phyloP scores from a whole-genome alignment of 2,113 vertebrate species.

The Meles meles region DNA sequence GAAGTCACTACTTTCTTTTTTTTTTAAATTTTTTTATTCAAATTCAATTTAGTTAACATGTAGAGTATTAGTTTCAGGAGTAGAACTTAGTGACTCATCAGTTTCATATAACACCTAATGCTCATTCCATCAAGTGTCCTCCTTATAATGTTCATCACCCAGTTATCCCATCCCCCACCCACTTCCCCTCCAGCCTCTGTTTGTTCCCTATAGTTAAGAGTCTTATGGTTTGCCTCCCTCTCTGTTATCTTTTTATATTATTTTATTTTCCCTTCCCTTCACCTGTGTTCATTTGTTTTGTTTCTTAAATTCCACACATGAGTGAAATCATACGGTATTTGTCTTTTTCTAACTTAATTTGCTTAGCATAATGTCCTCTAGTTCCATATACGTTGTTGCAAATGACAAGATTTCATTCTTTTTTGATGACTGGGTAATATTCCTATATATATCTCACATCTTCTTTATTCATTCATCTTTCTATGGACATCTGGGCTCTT shows the following conservation, averaged over 20 bases:
- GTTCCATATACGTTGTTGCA: not conserved
- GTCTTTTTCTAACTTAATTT: not conserved
- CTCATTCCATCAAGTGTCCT: too few species aligned
- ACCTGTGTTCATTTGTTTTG: not conserved
- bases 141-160: too few species aligned
- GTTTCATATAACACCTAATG: too few species aligned
- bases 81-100: too few species aligned
- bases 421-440: not conserved
- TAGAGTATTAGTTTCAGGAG: too few species aligned
- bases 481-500: not conserved
- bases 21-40: too few species aligned
- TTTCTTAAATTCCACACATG: not conserved
- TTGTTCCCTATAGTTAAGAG: not conserved
- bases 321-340: not conserved
- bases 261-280: not conserved
- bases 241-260: not conserved
- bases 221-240: not conserved
- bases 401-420: not conserved
- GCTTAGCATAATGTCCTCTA: not conserved
- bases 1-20: not conserved
- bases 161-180: too few species aligned
- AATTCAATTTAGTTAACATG: too few species aligned
- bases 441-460: not conserved
- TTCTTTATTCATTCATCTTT: not conserved
- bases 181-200: too few species aligned